These are phyloP conservation scores for Tragelaphus scriptus DNA, from an alignment of 2,113 vertebrate species.

Conservation along the genomic window DNA sequence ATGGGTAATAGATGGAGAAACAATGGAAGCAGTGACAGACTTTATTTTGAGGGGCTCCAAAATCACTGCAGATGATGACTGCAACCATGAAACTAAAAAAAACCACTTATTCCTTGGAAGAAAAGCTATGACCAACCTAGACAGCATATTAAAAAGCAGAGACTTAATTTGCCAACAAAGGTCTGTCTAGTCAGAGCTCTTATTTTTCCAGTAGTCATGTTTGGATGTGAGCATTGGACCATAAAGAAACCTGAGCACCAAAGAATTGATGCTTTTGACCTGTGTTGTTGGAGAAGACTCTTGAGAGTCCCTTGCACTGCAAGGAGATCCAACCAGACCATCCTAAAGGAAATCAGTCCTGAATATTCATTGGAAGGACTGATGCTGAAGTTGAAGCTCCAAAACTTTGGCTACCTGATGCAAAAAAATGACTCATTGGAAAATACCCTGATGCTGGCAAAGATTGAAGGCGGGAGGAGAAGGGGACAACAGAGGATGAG, in stretches of 20 bases:
- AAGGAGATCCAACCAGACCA: background rate
- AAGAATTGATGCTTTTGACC: background rate
- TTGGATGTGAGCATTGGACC: background rate
- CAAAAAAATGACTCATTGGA: background rate
- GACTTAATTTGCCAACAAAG: background rate
- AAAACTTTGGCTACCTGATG: background rate
- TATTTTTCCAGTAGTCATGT: background rate
- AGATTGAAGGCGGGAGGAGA: background rate
- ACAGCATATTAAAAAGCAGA: background rate
- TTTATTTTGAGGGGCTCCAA: background rate
- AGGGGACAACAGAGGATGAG: background rate
- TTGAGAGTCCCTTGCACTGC: background rate
- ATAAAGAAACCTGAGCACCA: background rate
- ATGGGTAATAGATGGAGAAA: background rate
- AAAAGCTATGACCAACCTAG: background rate
- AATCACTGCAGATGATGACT: background rate
- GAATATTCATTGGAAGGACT: background rate
- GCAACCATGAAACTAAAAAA: background rate
- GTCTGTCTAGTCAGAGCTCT: background rate
- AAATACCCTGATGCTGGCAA: background rate
- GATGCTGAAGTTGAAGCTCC: background rate
- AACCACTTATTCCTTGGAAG: background rate
- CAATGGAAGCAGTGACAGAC: background rate
- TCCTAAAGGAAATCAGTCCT: background rate
- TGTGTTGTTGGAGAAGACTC: background rate